Conservation (phyloP, 2,797 vertebrate genomes). For the Gallirallus australis region DNA sequence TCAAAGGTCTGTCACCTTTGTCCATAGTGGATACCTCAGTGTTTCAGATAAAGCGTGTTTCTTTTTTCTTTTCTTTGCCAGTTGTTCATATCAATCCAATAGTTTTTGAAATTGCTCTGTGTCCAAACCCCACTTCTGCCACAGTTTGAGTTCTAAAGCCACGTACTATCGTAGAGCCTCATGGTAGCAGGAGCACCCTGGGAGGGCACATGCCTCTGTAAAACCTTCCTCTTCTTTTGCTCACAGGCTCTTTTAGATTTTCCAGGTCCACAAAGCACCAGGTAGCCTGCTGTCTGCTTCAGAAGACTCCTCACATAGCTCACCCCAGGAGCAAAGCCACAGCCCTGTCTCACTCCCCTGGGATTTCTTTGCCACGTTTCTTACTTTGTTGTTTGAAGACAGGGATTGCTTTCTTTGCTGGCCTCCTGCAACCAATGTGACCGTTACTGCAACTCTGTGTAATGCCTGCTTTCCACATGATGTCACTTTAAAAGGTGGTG, state of each 20-base stretch:
- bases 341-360: neutral
- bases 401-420: neutral
- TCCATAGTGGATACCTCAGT: neutral
- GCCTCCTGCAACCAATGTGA: neutral
- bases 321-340: neutral
- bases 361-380: neutral
- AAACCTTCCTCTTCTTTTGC: neutral
- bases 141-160: neutral
- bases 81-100: neutral
- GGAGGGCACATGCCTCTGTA: neutral
- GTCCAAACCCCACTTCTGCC: neutral
- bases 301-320: neutral
- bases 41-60: neutral
- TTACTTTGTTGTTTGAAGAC: neutral
- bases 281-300: neutral
- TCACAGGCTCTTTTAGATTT: neutral
- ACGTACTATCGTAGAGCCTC: neutral
- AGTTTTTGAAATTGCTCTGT: neutral
- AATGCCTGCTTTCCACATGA: neutral
- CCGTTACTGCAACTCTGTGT: neutral
- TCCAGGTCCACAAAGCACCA: neutral
- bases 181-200: neutral
- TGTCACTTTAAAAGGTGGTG: neutral
- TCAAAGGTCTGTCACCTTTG: neutral
- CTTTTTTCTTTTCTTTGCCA: neutral